A percentile compares a stretch with the other conserved stretches of the same genome.
These are phyloP conservation scores for Tenthredo distinguenda DNA, from an alignment of 2,888 invertebrate genomes.

Conservation along the genomic window DNA sequence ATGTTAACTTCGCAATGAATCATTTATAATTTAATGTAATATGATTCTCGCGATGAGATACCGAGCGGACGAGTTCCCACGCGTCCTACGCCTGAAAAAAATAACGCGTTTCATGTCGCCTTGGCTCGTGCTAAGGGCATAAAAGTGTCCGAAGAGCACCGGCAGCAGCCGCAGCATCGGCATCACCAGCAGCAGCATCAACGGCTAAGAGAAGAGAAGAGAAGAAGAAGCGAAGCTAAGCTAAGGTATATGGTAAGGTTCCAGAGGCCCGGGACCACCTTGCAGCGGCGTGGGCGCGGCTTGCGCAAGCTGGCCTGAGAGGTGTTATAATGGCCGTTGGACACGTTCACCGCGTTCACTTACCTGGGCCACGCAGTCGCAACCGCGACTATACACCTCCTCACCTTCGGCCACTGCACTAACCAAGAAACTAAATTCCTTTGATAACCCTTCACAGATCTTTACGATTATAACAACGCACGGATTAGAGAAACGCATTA, in stretches of 20 bases:
- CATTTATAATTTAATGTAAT: not conserved
- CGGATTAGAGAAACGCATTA: conserved; percentile 50
- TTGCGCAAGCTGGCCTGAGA: conserved; percentile 60
- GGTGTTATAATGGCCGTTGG: conserved; percentile 50
- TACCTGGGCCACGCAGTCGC: not conserved
- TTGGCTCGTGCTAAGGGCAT: conserved; percentile 73
- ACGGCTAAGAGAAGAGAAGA: not conserved
- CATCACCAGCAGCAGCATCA: not conserved
- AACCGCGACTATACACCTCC: not conserved
- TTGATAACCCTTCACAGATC: conserved; percentile 38
- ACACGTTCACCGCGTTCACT: conserved; percentile 49
- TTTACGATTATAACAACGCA: conserved; percentile 34
- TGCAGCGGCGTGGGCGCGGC: conserved; percentile 72
- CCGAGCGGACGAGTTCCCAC: conserved; percentile 54
- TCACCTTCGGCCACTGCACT: not conserved
- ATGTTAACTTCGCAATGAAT: not conserved
- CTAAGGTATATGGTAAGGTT: not conserved
- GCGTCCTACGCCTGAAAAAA: conserved; percentile 55
- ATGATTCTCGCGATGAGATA: not conserved
- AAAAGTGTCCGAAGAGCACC: conserved; percentile 70
- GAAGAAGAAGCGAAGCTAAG: not conserved
- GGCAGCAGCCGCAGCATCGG: conserved; percentile 24
- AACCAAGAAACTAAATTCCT: conserved; percentile 26
- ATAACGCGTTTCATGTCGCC: conserved; percentile 70
- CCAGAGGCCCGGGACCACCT: conserved; percentile 73